phyloP scores from a whole-genome alignment of 2,113 vertebrate species.

The Rhinoderma darwinii region DNA sequence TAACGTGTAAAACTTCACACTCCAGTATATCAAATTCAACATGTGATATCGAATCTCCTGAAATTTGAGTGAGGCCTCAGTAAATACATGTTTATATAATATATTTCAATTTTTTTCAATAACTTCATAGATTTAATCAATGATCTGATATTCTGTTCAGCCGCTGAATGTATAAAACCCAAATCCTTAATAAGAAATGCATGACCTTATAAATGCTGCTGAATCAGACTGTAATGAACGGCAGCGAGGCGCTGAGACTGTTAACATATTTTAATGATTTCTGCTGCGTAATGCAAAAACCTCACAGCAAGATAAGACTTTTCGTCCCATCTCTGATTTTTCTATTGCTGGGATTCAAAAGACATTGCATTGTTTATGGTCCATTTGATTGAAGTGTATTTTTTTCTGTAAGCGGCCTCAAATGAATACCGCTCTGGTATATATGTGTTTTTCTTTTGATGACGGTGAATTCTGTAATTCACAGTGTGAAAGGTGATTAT shows the following conservation, averaged over 20 bases:
- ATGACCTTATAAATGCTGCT: conserved; percentile 52
- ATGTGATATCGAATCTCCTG: not conserved
- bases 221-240: conserved; percentile 31
- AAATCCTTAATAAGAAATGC: conserved; percentile 38
- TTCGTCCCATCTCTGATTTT: conserved; percentile 42
- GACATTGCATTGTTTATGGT: conserved; percentile 45
- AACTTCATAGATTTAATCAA: conserved; percentile 21
- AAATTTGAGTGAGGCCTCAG: not conserved
- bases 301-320: conserved; percentile 42
- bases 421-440: conserved; percentile 19
- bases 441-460: not conserved
- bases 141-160: conserved; percentile 37
- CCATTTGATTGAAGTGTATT: conserved; percentile 53
- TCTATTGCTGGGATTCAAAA: conserved; percentile 45
- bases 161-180: conserved; percentile 14
- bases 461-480: conserved; percentile 22
- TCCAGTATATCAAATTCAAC: too few species aligned
- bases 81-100: not conserved
- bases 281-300: conserved; percentile 48
- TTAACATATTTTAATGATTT: conserved; percentile 49
- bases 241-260: conserved; percentile 26
- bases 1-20: too few species aligned
- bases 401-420: conserved; percentile 11
- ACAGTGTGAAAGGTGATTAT: not conserved
- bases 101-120: conserved; percentile 7